Evolutionary conservation across 2,888 invertebrate species (phyloP).

Genomic region (Drosophila cracens): DNA sequence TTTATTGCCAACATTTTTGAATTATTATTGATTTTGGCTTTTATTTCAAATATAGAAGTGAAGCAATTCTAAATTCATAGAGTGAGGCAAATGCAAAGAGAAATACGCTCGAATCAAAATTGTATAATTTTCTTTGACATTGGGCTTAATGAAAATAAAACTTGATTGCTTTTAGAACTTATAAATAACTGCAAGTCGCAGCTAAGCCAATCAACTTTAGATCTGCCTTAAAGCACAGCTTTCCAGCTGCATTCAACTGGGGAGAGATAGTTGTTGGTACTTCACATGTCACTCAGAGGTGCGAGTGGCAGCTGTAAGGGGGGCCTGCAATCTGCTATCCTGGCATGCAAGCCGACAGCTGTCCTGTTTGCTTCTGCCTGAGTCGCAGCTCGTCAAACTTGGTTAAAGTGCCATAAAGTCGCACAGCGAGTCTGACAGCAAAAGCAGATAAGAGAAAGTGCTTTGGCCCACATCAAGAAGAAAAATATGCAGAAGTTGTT

Average conservation of each 20-base stretch:
- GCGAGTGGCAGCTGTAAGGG: slow-evolving; percentile 1
- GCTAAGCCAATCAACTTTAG: neutral
- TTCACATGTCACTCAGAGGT: slow-evolving; percentile 5
- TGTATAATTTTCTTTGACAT: neutral
- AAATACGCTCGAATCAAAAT: neutral
- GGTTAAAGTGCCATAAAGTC: slow-evolving; percentile 32
- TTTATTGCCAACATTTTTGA: neutral
- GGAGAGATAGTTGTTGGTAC: neutral
- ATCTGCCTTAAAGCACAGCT: neutral
- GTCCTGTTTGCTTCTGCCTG: slow-evolving; percentile 19
- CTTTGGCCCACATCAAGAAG: slow-evolving; percentile 3
- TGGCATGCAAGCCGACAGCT: slow-evolving; percentile 32
- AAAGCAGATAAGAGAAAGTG: slow-evolving; percentile 6
- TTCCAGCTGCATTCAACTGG: neutral
- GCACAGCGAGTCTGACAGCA: slow-evolving; percentile 2
- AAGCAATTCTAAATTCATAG: neutral
- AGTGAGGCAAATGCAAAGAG: neutral
- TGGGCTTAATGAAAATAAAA: neutral
- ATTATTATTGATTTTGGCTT: neutral
- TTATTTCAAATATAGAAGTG: neutral
- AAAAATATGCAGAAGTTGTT: slow-evolving; percentile 1
- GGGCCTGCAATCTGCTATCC: slow-evolving; percentile 31
- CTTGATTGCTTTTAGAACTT: neutral
- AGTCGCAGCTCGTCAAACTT: slow-evolving; percentile 30
- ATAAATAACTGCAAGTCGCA: neutral